Percentiles rank a stretch among this genome's conserved stretches.
Conservation (phyloP, 1,140 invertebrate genomes). For the Saccostrea glomerata region DNA sequence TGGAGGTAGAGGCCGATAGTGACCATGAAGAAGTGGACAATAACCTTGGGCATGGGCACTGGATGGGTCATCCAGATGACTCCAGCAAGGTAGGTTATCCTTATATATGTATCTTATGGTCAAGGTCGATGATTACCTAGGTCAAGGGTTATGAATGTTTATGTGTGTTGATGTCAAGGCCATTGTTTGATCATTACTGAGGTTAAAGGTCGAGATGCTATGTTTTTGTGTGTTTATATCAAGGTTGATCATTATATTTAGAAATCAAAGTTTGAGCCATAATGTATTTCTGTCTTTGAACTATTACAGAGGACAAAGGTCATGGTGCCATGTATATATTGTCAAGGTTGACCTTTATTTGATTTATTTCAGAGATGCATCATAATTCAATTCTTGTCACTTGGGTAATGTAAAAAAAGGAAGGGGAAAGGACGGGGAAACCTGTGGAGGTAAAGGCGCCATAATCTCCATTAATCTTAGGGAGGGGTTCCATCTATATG, state of each 20-base stretch:
- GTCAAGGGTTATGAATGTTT: background rate
- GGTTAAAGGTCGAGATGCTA: too few relatives aligned
- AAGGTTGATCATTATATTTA: too few relatives aligned
- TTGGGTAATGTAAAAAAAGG: too few relatives aligned
- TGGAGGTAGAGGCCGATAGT: background rate
- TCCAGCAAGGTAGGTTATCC: background rate
- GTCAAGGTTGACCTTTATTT: background rate
- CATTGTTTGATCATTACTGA: background rate
- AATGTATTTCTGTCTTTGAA: too few relatives aligned
- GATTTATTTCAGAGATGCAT: too few relatives aligned
- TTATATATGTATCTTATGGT: background rate
- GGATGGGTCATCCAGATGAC: slow-evolving; percentile 9
- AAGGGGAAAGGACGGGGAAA: too few relatives aligned
- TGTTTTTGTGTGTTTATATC: too few relatives aligned
- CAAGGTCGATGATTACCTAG: background rate
- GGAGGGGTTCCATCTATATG: too few relatives aligned
- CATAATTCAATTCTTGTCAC: too few relatives aligned
- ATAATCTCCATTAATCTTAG: too few relatives aligned
- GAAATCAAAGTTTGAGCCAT: too few relatives aligned
- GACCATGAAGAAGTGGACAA: slow-evolving; percentile 9
- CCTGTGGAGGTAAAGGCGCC: too few relatives aligned
- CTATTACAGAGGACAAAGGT: background rate
- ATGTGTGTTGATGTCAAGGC: background rate
- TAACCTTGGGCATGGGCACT: background rate
- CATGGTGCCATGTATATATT: background rate